A percentile compares a stretch with the other conserved stretches of the same genome.
phyloP scores from a whole-genome alignment of 2,888 invertebrate species.

The Bruchidius siliquastri region DNA sequence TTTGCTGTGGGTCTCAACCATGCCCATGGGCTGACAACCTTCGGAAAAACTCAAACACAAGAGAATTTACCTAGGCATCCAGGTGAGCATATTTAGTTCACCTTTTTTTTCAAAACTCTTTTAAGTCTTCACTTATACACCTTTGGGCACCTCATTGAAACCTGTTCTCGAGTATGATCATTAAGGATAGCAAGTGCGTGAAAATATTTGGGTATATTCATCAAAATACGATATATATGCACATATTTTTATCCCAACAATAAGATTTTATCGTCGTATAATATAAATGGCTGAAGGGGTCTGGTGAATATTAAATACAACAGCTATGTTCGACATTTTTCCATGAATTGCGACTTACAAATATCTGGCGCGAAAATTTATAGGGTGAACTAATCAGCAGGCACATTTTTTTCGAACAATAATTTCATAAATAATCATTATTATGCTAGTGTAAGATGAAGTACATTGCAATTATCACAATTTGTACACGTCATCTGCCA shows the following conservation, averaged over 20 bases:
- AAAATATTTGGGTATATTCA: not conserved
- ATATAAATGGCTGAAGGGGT: not conserved
- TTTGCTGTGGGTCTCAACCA: constrained; percentile 49
- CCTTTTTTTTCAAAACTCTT: too few relatives aligned
- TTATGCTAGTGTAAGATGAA: too few relatives aligned
- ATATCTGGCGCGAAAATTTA: not conserved
- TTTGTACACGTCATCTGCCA: too few relatives aligned
- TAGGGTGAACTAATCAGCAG: not conserved
- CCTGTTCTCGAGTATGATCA: too few relatives aligned
- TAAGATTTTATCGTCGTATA: not conserved
- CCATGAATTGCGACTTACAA: not conserved
- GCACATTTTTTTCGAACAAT: not conserved
- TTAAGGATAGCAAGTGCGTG: too few relatives aligned
- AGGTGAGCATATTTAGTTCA: not conserved
- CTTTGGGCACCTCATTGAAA: too few relatives aligned
- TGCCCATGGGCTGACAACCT: constrained; percentile 46
- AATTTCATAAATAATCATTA: too few relatives aligned
- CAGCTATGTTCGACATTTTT: not conserved
- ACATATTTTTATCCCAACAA: not conserved
- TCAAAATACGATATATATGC: not conserved
- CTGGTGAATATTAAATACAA: not conserved
- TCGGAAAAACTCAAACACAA: constrained; percentile 42
- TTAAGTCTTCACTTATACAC: too few relatives aligned
- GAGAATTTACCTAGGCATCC: constrained; percentile 11
- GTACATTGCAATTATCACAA: too few relatives aligned